phyloP scores from a whole-genome alignment of 2,888 invertebrate genomes.

The Blera fallax region DNA sequence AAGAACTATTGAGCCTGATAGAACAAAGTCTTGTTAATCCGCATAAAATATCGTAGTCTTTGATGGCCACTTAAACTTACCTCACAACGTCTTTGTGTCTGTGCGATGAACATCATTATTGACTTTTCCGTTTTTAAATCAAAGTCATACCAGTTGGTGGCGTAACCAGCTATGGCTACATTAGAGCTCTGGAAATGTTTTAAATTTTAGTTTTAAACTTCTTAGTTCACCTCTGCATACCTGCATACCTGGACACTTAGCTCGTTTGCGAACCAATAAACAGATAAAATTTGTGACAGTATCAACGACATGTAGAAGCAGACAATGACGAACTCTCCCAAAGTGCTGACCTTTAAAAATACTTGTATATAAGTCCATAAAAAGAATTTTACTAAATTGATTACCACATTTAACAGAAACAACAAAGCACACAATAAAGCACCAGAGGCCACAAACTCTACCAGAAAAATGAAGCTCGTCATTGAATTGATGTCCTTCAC shows the following conservation, averaged over 20 bases:
- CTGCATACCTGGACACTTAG: constrained; percentile 76
- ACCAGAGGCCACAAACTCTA: constrained; percentile 74
- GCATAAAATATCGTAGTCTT: not conserved
- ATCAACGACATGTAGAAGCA: constrained; percentile 79
- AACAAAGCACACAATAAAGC: constrained; percentile 77
- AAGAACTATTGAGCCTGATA: too few relatives aligned
- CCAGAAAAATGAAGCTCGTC: constrained; percentile 8
- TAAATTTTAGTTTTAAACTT: not conserved
- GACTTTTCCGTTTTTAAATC: constrained; percentile 74
- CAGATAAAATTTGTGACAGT: constrained; percentile 77
- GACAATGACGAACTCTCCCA: constrained; percentile 76
- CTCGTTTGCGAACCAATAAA: constrained; percentile 80
- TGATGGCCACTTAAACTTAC: not conserved
- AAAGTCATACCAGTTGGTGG: constrained; percentile 78
- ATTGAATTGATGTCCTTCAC: constrained; percentile 70
- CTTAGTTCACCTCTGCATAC: not conserved
- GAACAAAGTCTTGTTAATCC: too few relatives aligned
- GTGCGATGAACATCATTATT: constrained; percentile 77
- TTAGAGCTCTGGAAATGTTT: constrained; percentile 75
- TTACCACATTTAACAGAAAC: constrained; percentile 77
- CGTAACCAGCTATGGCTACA: constrained; percentile 78
- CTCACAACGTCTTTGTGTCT: constrained; percentile 76
- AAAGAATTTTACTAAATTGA: not conserved
- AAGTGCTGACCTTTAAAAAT: constrained; percentile 75
- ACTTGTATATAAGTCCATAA: not conserved